Evolutionary conservation across 1,140 invertebrate genomes (phyloP).

Genomic region (Calycopis cecrops): DNA sequence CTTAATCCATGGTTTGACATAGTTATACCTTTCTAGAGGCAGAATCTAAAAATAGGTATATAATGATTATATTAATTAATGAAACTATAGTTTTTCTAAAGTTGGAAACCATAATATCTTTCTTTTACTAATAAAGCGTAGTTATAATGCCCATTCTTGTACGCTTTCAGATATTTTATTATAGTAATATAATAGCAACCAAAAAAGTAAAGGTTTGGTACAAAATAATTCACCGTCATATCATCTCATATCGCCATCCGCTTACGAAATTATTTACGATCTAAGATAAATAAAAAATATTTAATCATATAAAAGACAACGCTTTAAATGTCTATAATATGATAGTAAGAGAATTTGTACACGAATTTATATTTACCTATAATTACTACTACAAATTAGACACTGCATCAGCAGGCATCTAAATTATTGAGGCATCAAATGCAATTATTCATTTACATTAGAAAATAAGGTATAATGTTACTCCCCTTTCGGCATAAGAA

Average conservation of each 20-base stretch:
- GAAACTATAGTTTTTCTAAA: too few species aligned
- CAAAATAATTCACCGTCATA: constrained; percentile 63
- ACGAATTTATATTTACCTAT: constrained; percentile 13
- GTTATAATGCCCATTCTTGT: too few species aligned
- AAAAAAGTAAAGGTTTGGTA: constrained; percentile 32
- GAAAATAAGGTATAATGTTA: background rate
- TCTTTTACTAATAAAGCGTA: too few species aligned
- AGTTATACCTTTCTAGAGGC: too few species aligned
- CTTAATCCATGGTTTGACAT: too few species aligned
- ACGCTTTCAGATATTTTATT: too few species aligned
- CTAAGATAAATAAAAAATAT: constrained; percentile 16
- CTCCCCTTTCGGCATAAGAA: background rate
- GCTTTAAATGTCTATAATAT: constrained; percentile 12
- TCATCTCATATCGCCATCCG: constrained; percentile 54
- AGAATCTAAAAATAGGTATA: too few species aligned
- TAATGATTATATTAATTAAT: too few species aligned
- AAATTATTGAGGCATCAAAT: background rate
- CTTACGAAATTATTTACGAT: constrained; percentile 23
- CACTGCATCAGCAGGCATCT: background rate
- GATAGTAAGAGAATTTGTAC: constrained; percentile 17
- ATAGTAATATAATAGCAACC: background rate
- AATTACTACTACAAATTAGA: constrained; percentile 2
- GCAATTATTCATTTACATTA: background rate
- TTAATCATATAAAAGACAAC: constrained; percentile 17
- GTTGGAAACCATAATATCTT: too few species aligned